Conservation (phyloP, 2,113 vertebrate genomes). For the Nanger granti region DNA sequence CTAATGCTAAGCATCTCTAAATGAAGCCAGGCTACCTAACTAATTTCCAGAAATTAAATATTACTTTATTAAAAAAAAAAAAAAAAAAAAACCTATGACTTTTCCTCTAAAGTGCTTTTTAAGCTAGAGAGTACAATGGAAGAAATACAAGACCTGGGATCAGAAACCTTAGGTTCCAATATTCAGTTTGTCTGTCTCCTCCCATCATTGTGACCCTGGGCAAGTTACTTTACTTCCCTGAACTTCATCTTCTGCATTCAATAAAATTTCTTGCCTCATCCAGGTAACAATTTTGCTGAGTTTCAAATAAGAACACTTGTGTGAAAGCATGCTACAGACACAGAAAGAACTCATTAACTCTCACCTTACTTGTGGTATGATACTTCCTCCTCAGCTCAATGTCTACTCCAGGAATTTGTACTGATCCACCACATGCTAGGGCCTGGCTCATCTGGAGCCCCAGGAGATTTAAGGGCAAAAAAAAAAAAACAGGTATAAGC, state of each 20-base stretch:
- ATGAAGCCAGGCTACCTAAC: background rate
- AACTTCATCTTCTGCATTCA: background rate
- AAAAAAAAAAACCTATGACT: background rate
- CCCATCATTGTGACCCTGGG: background rate
- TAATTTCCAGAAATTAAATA: background rate
- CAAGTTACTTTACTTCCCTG: background rate
- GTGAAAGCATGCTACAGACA: background rate
- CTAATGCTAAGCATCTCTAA: slow-evolving; percentile 22
- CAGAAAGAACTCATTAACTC: slow-evolving; percentile 32
- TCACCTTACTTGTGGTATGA: slow-evolving; percentile 74
- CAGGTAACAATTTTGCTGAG: slow-evolving; percentile 10
- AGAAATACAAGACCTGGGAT: background rate
- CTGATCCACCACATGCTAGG: slow-evolving; percentile 45
- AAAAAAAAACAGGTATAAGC: slow-evolving; percentile 22
- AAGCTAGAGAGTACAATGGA: slow-evolving; percentile 4
- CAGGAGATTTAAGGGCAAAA: slow-evolving; percentile 36
- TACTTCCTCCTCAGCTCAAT: slow-evolving; percentile 60
- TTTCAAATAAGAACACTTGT: background rate
- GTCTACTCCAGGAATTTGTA: slow-evolving; percentile 55
- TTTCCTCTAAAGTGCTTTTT: background rate
- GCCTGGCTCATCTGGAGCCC: slow-evolving; percentile 54
- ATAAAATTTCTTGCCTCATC: background rate
- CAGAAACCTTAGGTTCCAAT: background rate
- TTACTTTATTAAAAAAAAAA: background rate
- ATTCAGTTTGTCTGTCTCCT: background rate